A percentile compares a stretch with the other conserved stretches of the same genome.
phyloP scores from a whole-genome alignment of 1,140 invertebrate species.

The Ips nitidus region DNA sequence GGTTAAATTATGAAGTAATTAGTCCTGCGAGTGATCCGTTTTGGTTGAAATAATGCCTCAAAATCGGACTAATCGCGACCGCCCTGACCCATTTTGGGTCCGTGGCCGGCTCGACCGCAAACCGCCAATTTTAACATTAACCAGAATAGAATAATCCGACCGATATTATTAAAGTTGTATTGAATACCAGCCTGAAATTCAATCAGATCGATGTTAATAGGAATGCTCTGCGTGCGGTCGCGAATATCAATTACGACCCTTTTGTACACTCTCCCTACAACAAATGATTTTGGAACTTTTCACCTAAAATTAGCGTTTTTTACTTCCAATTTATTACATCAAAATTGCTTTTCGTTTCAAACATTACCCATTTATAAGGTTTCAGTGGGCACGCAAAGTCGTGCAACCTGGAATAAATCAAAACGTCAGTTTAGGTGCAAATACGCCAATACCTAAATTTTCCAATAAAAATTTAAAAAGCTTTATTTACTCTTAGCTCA shows the following conservation, averaged over 20 bases:
- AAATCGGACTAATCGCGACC: neutral
- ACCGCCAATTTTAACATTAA: constrained; percentile 2
- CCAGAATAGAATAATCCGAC: constrained; percentile 6
- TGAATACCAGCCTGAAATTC: constrained; percentile 4
- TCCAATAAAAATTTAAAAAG: too few relatives aligned
- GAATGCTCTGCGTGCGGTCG: constrained; percentile 4
- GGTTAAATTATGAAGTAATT: constrained; percentile 3
- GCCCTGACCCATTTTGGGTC: neutral
- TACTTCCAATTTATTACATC: too few relatives aligned
- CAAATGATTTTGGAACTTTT: too few relatives aligned
- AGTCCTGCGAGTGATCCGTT: neutral
- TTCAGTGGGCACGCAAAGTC: too few relatives aligned
- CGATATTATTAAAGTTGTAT: constrained; percentile 12
- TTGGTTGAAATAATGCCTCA: neutral
- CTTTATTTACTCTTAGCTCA: too few relatives aligned
- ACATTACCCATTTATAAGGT: too few relatives aligned
- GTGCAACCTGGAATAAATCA: too few relatives aligned
- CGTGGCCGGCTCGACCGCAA: neutral
- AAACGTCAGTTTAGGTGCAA: too few relatives aligned
- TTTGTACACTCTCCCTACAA: neutral
- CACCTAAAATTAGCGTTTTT: too few relatives aligned
- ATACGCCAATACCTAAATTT: too few relatives aligned
- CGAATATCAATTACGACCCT: neutral
- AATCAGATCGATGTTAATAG: neutral
- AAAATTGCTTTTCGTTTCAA: too few relatives aligned